phyloP scores from a whole-genome alignment of 2,113 vertebrate genomes.

The Paramormyrops kingsleyae region DNA sequence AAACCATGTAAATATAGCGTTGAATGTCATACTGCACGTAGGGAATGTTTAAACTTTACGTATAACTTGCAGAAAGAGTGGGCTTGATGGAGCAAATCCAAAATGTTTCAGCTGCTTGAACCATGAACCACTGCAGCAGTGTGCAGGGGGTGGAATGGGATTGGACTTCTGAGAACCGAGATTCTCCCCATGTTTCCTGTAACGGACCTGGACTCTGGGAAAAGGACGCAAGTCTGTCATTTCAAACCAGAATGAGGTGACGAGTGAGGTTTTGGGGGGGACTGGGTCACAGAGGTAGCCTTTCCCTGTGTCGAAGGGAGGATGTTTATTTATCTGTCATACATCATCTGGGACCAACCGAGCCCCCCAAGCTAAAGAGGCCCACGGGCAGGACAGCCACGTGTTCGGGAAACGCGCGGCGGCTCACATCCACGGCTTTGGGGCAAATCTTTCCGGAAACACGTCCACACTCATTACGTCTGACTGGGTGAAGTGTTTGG shows the following conservation, averaged over 20 bases:
- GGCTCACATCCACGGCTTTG: conserved; percentile 10
- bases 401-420: background rate
- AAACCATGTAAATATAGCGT: background rate
- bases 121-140: background rate
- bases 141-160: background rate
- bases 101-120: background rate
- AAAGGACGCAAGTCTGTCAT: background rate
- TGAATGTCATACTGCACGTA: background rate
- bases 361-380: background rate
- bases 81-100: background rate
- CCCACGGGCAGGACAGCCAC: background rate
- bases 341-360: background rate
- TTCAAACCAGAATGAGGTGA: background rate
- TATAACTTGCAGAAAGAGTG: background rate
- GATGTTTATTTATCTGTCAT: conserved; percentile 14
- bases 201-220: background rate
- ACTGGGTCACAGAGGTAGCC: background rate
- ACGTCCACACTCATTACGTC: conserved; percentile 11
- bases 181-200: background rate
- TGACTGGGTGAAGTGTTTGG: conserved; percentile 17
- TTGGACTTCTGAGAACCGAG: background rate
- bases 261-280: background rate
- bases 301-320: background rate
- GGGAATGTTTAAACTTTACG: background rate
- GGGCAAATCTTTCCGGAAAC: conserved; percentile 18